phyloP scores from a whole-genome alignment of 2,113 vertebrate species.

The Rutilus rutilus region DNA sequence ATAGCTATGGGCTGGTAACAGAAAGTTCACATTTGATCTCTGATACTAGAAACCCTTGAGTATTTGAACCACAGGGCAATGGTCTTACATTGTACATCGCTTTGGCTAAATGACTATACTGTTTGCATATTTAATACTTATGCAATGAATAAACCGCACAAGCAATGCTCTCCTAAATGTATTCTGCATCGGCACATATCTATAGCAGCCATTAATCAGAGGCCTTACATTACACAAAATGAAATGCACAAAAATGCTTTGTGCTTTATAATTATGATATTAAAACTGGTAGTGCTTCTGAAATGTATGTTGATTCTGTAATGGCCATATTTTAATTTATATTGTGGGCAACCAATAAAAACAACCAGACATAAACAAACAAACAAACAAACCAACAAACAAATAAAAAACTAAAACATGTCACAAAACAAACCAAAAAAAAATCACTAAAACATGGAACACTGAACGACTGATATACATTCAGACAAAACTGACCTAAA shows the following conservation, averaged over 20 bases:
- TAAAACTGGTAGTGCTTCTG: neutral
- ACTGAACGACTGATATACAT: neutral
- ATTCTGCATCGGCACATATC: neutral
- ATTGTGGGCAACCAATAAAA: neutral
- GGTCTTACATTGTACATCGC: neutral
- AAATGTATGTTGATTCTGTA: neutral
- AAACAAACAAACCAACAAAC: neutral
- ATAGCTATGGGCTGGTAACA: constrained; percentile 3
- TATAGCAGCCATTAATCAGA: neutral
- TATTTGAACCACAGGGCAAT: neutral
- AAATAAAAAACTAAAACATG: neutral
- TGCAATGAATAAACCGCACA: neutral
- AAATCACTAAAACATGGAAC: neutral
- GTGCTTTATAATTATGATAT: neutral
- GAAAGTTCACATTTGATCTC: neutral
- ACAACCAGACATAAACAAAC: neutral
- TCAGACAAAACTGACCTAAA: neutral
- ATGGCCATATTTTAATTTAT: neutral
- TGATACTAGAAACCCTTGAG: neutral
- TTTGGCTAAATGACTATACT: constrained; percentile 11
- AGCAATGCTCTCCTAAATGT: neutral
- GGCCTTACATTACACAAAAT: neutral
- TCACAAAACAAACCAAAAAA: too few species aligned
- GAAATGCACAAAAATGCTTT: neutral
- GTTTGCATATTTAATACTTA: neutral